Conservation (phyloP, 2,797 vertebrate genomes). For the Anguilla pacifica region DNA sequence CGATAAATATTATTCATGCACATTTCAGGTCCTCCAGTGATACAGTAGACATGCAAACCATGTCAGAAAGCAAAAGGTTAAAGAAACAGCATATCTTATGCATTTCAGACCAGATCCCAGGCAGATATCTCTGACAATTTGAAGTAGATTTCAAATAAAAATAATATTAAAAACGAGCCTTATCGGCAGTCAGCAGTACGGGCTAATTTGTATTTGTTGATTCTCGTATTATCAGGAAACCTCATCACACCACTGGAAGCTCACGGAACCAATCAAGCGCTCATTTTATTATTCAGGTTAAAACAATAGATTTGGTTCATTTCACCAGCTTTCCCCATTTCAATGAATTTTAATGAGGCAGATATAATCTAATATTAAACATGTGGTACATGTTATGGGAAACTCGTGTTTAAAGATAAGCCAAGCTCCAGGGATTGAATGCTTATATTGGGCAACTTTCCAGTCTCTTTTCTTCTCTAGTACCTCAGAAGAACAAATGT, state of each 20-base stretch:
- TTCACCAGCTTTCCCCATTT: constrained; percentile 41
- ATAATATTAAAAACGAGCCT: constrained; percentile 45
- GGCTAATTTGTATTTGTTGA: constrained; percentile 54
- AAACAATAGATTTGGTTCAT: constrained; percentile 54
- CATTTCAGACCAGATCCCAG: constrained; percentile 42
- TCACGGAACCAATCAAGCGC: constrained; percentile 42
- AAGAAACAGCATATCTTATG: constrained; percentile 41
- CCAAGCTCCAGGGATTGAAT: constrained; percentile 17
- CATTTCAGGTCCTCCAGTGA: constrained; percentile 17
- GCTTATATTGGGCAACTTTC: constrained; percentile 24
- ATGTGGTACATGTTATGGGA: constrained; percentile 52
- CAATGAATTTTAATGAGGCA: constrained; percentile 43
- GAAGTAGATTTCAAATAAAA: constrained; percentile 46
- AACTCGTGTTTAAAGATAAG: constrained; percentile 27
- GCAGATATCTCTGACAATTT: constrained; percentile 34
- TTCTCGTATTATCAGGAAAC: constrained; percentile 45
- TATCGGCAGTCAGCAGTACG: constrained; percentile 29
- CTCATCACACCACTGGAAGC: constrained; percentile 53
- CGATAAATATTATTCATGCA: neutral
- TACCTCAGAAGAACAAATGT: constrained; percentile 7
- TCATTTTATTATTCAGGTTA: constrained; percentile 57
- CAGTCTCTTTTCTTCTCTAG: neutral
- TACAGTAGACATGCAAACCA: constrained; percentile 17
- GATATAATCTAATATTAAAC: constrained; percentile 59
- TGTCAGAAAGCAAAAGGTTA: constrained; percentile 36